Base-by-base conservation (phyloP, 2,113 vertebrate genomes). In the Psittacus erithacus region DNA sequence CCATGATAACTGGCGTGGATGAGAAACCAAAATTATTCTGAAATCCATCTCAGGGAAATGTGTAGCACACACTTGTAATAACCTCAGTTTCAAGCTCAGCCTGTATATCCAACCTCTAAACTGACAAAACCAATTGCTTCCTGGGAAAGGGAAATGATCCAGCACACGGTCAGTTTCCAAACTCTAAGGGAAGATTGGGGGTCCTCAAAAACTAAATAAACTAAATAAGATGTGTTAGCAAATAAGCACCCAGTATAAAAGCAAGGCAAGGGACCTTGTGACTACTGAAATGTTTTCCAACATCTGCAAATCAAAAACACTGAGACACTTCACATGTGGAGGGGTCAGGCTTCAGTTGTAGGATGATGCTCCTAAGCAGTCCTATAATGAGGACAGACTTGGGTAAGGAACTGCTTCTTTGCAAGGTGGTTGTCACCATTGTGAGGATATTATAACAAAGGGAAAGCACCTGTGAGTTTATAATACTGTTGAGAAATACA, bases 71-170 rank as follows among this genome's bases (percentile, higher is more conserved):
- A 67, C 44, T 43, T 50, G 47, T 49, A 83, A 73, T 55, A 95
- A 88, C 11, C 63, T 47, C 44, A n/a, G 8, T 92, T 91, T 91
- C 75, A 81, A 73, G 52, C 82, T 86, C 63, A 78, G 59, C 38
- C 17, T 67, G 62, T 62, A 86, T 71, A 90, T 94, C 86, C 43
- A 83, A 73, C 47, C 20, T 92, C 70, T 93, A 38, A 93, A 88
- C 24, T 71, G 62, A 84, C 60, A 88, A 75, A 95, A 88, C 46
- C 63, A 92, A 90, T 93, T 86, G 52, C 33, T 84, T 29, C 33
- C 33, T 90, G 64, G 22, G 65, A 92, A 88, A 90, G 39, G 11
- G 29, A 94, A 93, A 57, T 41, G 49, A 86, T 60, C 24, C 43
- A 75, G 43, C 29, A 93, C 41, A 76, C 16, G 6, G 62, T 11